These are phyloP conservation scores for Temnothorax rugatulus DNA, from an alignment of 2,888 invertebrate species.

Conservation along the genomic window DNA sequence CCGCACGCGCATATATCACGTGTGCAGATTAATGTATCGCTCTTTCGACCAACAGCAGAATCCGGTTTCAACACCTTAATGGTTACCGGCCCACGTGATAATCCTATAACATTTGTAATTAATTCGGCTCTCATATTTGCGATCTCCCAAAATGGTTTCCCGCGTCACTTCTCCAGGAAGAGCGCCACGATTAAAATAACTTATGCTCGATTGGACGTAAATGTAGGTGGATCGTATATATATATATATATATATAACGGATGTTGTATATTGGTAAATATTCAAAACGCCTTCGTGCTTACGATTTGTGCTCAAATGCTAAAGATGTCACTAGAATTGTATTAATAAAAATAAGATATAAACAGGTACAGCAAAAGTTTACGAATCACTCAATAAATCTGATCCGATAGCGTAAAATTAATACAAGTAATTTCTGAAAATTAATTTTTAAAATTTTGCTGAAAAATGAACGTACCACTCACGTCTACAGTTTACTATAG, in stretches of 20 bases:
- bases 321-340: neutral
- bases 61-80: constrained; percentile 14
- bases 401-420: neutral
- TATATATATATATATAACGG: too few relatives aligned
- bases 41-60: neutral
- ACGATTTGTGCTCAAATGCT: neutral
- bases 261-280: constrained; percentile 15
- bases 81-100: constrained; percentile 6
- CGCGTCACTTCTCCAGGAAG: constrained; percentile 46
- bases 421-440: neutral
- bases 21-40: constrained; percentile 22
- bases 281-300: neutral
- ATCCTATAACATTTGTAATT: constrained; percentile 22
- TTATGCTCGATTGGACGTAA: neutral
- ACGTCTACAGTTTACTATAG: neutral
- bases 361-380: neutral
- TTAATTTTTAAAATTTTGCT: neutral
- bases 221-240: constrained; percentile 26
- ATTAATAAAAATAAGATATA: neutral
- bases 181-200: constrained; percentile 17
- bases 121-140: constrained; percentile 22
- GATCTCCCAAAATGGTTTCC: constrained; percentile 24
- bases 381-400: neutral
- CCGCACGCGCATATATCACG: neutral
- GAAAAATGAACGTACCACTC: neutral